These are phyloP conservation scores for Drepana falcataria DNA, from an alignment of 2,888 invertebrate species.

Conservation along the genomic window DNA sequence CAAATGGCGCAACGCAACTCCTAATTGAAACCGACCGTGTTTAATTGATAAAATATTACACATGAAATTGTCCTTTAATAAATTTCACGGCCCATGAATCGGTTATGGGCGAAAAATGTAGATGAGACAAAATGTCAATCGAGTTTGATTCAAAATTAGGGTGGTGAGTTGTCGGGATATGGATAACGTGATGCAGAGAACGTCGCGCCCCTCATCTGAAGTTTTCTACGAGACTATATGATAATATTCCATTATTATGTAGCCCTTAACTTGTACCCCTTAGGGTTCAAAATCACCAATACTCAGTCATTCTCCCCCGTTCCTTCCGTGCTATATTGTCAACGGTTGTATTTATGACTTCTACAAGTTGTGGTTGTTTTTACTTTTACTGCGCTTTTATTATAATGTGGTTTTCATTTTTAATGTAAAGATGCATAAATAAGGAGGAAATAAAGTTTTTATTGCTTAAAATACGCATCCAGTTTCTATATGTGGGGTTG, in stretches of 20 bases:
- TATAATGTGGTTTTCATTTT: slow-evolving; percentile 38
- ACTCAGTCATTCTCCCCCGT: slow-evolving; percentile 13
- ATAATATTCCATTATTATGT: not conserved
- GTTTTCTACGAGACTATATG: slow-evolving; percentile 23
- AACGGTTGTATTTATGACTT: slow-evolving; percentile 41
- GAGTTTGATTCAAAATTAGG: slow-evolving; percentile 43
- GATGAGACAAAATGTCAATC: slow-evolving; percentile 67
- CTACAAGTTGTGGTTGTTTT: slow-evolving; percentile 35
- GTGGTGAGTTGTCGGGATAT: slow-evolving; percentile 33
- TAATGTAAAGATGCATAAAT: slow-evolving; percentile 33
- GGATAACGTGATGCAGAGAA: slow-evolving; percentile 58
- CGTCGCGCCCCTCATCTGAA: slow-evolving; percentile 40
- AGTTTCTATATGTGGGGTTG: not conserved
- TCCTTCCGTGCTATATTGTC: slow-evolving; percentile 33
- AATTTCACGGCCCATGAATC: slow-evolving; percentile 63
- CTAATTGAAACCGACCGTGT: slow-evolving; percentile 61
- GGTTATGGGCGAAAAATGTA: slow-evolving; percentile 66
- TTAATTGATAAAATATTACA: slow-evolving; percentile 72
- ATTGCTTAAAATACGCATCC: not conserved
- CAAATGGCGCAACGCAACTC: slow-evolving; percentile 53
- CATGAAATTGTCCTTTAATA: slow-evolving; percentile 58
- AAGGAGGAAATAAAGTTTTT: slow-evolving; percentile 6
- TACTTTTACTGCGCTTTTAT: slow-evolving; percentile 47
- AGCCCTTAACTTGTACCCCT: slow-evolving; percentile 6
- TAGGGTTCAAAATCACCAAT: slow-evolving; percentile 19